These are phyloP conservation scores for Rhincodon typus DNA, from an alignment of 2,797 vertebrate genomes.

Conservation along the genomic window DNA sequence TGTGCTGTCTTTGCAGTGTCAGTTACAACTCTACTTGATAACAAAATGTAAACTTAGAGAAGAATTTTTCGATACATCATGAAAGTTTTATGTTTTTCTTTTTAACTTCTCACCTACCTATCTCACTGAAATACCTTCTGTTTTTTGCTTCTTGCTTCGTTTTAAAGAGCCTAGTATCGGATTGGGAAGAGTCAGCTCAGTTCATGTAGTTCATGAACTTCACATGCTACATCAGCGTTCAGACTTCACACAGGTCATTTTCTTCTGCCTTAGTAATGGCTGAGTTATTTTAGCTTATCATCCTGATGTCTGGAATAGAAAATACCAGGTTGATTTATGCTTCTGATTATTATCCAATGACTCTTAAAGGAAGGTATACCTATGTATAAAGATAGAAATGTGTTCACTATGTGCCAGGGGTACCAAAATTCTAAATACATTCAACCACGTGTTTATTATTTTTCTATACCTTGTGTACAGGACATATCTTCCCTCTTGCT, in stretches of 20 bases:
- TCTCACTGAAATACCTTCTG: not conserved
- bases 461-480: not conserved
- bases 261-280: not conserved
- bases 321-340: not conserved
- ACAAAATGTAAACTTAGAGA: not conserved
- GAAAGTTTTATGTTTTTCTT: not conserved
- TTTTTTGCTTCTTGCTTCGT: not conserved
- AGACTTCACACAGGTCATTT: not conserved
- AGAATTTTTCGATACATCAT: too few species aligned
- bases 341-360: constrained; percentile 2
- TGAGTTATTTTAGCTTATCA: not conserved
- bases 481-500: not conserved
- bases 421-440: not conserved
- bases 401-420: not conserved
- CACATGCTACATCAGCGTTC: not conserved
- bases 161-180: not conserved
- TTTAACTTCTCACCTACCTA: not conserved
- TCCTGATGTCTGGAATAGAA: not conserved
- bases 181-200: not conserved
- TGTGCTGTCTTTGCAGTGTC: not conserved
- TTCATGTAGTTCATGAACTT: not conserved
- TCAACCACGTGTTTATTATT: not conserved
- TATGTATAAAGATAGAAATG: not conserved
- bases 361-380: not conserved
- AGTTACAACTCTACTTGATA: not conserved